phyloP scores from a whole-genome alignment of 1,140 invertebrate genomes.

The Aphis gossypii region DNA sequence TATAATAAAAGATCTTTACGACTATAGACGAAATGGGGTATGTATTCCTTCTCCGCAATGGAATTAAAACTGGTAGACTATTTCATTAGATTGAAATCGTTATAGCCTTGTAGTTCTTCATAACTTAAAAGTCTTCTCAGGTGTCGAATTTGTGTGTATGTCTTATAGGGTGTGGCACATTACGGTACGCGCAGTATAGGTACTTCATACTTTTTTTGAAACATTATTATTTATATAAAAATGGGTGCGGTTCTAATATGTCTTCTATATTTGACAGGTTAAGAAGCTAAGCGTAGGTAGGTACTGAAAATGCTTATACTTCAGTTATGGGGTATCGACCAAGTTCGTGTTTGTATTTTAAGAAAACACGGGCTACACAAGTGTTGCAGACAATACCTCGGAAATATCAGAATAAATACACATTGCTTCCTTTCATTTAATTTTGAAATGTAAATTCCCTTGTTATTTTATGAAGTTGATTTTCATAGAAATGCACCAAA shows the following conservation, averaged over 20 bases:
- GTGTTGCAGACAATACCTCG: not conserved
- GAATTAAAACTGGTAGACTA: conserved; percentile 31
- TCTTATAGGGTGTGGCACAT: conserved; percentile 23
- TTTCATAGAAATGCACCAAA: not conserved
- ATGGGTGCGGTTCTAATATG: conserved; percentile 55
- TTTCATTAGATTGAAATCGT: conserved; percentile 30
- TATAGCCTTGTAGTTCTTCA: conserved; percentile 9
- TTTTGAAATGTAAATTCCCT: not conserved
- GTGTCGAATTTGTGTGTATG: conserved; percentile 21
- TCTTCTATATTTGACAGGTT: conserved; percentile 53
- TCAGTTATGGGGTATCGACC: conserved; percentile 21
- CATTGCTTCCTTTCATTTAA: not conserved
- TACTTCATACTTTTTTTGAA: not conserved
- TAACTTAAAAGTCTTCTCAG: conserved; percentile 37
- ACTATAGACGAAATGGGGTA: not conserved
- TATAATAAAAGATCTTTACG: conserved; percentile 42
- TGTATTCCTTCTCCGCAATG: not conserved
- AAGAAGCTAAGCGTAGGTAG: conserved; percentile 1
- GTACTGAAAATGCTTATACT: conserved; percentile 31
- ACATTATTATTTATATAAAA: conserved; percentile 48
- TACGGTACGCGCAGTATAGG: not conserved
- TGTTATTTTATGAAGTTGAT: not conserved
- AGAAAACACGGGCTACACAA: not conserved
- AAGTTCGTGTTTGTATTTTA: not conserved
- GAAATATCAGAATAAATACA: not conserved